Evolutionary conservation across 1,140 invertebrate species (phyloP), one percentile per base, ranked within the genome.

Genomic region (Hylyphantes graminicola): DNA sequence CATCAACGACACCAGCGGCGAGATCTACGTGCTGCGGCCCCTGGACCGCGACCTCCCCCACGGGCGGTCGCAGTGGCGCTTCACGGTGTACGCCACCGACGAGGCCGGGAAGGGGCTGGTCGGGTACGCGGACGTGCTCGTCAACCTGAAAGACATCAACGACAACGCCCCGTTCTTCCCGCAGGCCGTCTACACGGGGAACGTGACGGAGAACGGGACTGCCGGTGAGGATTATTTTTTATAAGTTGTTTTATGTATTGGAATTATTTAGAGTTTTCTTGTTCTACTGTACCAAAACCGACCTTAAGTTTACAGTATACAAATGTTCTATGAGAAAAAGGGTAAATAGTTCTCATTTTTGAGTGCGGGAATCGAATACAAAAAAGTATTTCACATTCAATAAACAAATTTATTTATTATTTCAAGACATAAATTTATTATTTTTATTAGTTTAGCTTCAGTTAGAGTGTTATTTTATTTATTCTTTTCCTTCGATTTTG

Each of bases 121-220:
- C 7, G 97, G 98, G 61, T 99, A 99, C 89, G 96, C 97, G n/a
- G 97, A 98, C 90, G 97, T 99, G 6, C 96, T 98, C 92, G 96
- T 99, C 77, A 97, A 97, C 90, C 93, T 99, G 5, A 96, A 97
- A 64, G 98, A 99, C 89, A 97, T 99, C 88, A 99, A 99, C 90
- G 98, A 99, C 90, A 99, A 99, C 90, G 94, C 95, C 13, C 98
- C 98, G 5, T 94, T 96, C 85, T 99, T 99, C 91, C 96, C 96
- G 15, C 80, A 85, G 90, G 95, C 95, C 51, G 94, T 97, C 11
- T 97, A 97, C 89, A 96, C 95, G 89, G 96, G 96, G 67, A 97
- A 98, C 90, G 96, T 98, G 0, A 98, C 96, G 0, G 96, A 98
- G 91, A 97, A 97, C 89, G 96, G 96, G 79, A 97, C 96, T 13